These are phyloP conservation scores for Zosterops lateralis DNA, from an alignment of 2,113 vertebrate species.

Conservation along the genomic window DNA sequence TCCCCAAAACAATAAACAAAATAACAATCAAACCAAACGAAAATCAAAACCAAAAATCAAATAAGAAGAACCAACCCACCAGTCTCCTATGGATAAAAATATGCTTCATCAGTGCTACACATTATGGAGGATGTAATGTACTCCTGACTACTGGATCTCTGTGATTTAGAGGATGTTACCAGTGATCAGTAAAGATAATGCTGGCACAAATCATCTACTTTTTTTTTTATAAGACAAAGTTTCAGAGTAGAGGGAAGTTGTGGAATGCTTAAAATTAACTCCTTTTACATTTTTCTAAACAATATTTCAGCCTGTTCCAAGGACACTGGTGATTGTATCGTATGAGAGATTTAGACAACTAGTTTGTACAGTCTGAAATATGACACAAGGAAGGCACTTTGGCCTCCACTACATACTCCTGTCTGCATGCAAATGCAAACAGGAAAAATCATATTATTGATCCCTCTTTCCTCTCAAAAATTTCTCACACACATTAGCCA, in stretches of 20 bases:
- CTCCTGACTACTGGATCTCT: neutral
- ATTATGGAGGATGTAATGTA: neutral
- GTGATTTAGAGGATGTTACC: neutral
- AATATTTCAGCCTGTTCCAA: neutral
- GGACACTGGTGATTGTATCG: neutral
- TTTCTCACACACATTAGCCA: neutral
- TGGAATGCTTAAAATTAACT: neutral
- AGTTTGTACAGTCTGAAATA: neutral
- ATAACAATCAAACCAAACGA: neutral
- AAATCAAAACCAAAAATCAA: neutral
- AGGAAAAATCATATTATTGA: neutral
- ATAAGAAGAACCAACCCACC: neutral
- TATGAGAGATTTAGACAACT: neutral
- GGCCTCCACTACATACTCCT: neutral
- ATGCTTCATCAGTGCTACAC: neutral
- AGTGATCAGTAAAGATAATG: neutral
- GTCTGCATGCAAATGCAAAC: accelerated
- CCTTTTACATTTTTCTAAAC: neutral
- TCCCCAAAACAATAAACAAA: neutral
- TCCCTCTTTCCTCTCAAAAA: neutral
- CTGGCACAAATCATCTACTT: neutral
- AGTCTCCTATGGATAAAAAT: neutral
- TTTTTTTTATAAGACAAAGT: neutral
- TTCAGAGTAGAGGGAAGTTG: neutral
- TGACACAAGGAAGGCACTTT: neutral